Evolutionary conservation across 2,888 invertebrate genomes (phyloP).

Genomic region (Scaptomyza cyrtandrae): DNA sequence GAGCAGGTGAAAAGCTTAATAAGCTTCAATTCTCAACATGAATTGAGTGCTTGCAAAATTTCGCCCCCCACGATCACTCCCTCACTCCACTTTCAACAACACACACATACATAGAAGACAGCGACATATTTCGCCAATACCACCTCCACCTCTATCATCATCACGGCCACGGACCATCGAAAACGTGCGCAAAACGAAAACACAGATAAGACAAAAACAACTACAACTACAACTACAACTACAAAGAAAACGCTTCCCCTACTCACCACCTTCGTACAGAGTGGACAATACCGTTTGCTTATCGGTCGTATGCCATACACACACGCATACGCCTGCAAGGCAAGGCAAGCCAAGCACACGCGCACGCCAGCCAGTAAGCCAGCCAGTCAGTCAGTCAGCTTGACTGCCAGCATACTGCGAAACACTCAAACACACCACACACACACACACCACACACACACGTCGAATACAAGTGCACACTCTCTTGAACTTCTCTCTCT

Average conservation of each 20-base stretch:
- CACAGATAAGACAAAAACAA: conserved; percentile 65
- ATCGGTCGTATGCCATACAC: conserved; percentile 61
- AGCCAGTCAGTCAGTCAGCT: background rate
- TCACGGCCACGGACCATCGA: conserved; percentile 48
- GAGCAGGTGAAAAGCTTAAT: conserved; percentile 51
- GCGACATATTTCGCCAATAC: conserved; percentile 55
- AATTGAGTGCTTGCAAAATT: conserved; percentile 13
- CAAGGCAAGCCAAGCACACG: conserved; percentile 5
- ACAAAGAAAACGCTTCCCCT: conserved; percentile 20
- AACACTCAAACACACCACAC: background rate
- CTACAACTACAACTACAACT: conserved; percentile 16
- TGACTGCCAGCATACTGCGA: background rate
- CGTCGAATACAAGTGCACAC: conserved; percentile 7
- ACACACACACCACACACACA: conserved; percentile 1
- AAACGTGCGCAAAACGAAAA: conserved; percentile 76
- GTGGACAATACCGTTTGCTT: conserved; percentile 64
- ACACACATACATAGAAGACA: conserved; percentile 4
- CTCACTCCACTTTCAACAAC: too few species aligned
- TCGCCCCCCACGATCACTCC: too few species aligned
- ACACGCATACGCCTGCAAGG: conserved; percentile 25
- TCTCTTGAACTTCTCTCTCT: conserved; percentile 4
- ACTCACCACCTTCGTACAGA: conserved; percentile 24
- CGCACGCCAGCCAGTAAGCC: background rate
- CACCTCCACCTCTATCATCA: conserved; percentile 10
- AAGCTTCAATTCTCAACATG: conserved; percentile 45